Base-by-base conservation (phyloP, 2,888 invertebrate genomes). In the Acanthosoma haemorrhoidale region DNA sequence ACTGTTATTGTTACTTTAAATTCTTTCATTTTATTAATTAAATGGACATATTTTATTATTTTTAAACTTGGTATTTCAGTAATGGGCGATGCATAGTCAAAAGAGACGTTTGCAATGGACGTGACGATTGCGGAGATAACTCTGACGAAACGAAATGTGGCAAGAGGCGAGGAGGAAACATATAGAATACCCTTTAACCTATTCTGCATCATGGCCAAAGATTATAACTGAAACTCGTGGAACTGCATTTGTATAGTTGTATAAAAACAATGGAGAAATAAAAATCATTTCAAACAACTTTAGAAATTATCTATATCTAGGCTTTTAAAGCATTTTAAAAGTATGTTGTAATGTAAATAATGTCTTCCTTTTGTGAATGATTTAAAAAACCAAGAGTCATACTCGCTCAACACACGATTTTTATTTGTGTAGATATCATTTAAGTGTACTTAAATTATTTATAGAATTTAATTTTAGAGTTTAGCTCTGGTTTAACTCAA, bases 81-180 rank as follows among this genome's bases (percentile, higher is more conserved):
- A 75, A 75, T 64, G 68, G 71, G 18, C 67, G 75, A 18, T 75
- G 75, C 63, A 71, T 75, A 11, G 58, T 64, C 4, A 74, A 73
- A 51, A 70, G 68, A 39, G 73, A 71, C 21, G 71, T 73, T 18
- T 75, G 75, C 43, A 71, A 75, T 63, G 74, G 75, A 11, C 61
- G 43, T 9, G 74, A 75, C 41, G 74, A 75, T 69, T 75, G 75
- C 68, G 75, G 75, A 32, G 75, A 75, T 59, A 43, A 63, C 18
- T 72, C 73, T 4, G 75, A 75, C 64, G 75, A 75, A 57, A 66
- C 32, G 9, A 71, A 69, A 13, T 75, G 73, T 31, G 60, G 72
- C 51, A 67, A 67, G 41, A 67, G 67, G 15, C 18, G 51, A 31
- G 64, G 64, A 41, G 64, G 21, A 29, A 39, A 36, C 13, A 64